Evolutionary conservation across 2,113 vertebrate species (phyloP).

Genomic region (Carlito syrichta): DNA sequence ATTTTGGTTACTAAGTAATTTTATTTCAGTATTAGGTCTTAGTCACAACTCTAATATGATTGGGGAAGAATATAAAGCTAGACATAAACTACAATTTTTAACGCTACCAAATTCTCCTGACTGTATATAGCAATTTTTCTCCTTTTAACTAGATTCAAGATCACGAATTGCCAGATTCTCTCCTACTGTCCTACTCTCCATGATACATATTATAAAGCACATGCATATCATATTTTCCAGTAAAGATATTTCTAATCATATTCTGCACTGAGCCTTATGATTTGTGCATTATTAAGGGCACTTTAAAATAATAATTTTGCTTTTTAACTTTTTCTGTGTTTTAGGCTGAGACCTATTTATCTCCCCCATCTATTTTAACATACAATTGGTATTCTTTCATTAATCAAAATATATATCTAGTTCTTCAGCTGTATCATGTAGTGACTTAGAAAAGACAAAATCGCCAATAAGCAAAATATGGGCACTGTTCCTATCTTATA

Average conservation of each 20-base stretch:
- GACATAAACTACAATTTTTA: background rate
- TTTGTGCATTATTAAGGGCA: background rate
- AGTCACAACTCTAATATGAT: background rate
- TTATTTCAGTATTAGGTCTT: background rate
- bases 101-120: background rate
- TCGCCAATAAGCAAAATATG: background rate
- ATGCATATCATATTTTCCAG: background rate
- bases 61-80: background rate
- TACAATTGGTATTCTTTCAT: background rate
- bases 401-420: background rate
- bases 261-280: background rate
- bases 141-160: background rate
- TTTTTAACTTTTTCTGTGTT: background rate
- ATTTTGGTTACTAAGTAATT: background rate
- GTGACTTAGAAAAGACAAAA: background rate
- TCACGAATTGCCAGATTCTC: background rate
- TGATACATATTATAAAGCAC: background rate
- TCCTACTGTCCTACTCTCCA: background rate
- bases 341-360: background rate
- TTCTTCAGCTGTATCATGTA: background rate
- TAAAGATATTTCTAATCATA: background rate
- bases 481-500: background rate
- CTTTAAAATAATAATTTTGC: background rate
- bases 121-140: background rate
- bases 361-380: background rate